Percentiles rank a stretch among this genome's conserved stretches.
Evolutionary conservation across 2,113 vertebrate species (phyloP).

Genomic region (Philantomba maxwellii): DNA sequence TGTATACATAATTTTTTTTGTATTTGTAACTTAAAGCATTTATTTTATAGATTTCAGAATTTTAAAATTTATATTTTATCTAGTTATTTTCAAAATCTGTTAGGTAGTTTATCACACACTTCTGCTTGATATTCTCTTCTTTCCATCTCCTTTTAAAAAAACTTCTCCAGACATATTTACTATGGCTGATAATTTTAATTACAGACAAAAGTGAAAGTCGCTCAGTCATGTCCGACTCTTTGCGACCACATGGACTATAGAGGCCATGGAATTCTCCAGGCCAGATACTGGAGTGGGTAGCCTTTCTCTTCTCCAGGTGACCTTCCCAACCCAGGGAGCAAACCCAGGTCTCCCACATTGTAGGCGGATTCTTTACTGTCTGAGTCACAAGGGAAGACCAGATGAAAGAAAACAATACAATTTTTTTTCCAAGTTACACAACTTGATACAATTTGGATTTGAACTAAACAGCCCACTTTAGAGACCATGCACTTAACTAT

Average conservation of each 20-base stretch:
- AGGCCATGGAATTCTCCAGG: background rate
- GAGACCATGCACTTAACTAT: background rate
- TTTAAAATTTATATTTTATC: background rate
- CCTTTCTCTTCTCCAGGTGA: background rate
- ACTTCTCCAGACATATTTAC: background rate
- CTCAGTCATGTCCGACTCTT: background rate
- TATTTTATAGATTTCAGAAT: background rate
- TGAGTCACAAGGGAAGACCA: background rate
- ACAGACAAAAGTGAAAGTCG: background rate
- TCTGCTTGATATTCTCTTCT: background rate
- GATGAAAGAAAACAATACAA: background rate
- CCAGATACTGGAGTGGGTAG: background rate
- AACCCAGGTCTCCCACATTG: background rate
- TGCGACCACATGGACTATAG: background rate
- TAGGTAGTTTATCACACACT: background rate
- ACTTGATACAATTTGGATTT: background rate
- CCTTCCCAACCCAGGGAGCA: background rate
- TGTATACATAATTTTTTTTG: background rate
- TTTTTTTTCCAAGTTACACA: background rate
- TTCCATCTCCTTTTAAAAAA: background rate
- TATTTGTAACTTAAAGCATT: background rate
- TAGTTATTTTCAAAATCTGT: background rate
- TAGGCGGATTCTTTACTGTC: background rate
- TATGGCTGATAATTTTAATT: background rate
- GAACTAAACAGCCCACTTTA: background rate